Percentiles rank a stretch among this genome's conserved stretches.
These are phyloP conservation scores for Troides oblongomaculatus DNA, from an alignment of 2,888 invertebrate genomes.

Conservation along the genomic window DNA sequence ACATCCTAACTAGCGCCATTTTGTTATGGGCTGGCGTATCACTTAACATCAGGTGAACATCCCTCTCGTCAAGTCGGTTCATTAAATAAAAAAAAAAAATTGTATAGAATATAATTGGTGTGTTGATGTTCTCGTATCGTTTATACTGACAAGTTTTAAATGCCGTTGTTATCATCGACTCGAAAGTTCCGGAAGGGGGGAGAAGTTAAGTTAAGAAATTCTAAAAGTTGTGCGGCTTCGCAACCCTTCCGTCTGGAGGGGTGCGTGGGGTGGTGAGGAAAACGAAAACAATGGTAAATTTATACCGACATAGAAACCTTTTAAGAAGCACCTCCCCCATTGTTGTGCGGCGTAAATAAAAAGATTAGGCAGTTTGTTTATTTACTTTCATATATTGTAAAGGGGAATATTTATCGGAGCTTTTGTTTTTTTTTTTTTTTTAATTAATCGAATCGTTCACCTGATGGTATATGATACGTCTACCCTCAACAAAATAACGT, in stretches of 20 bases:
- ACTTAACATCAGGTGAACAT: too few species aligned
- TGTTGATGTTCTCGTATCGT: too few species aligned
- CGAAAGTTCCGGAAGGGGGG: slow-evolving; percentile 11
- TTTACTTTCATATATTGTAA: slow-evolving; percentile 4
- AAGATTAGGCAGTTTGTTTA: slow-evolving; percentile 47
- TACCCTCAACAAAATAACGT: too few species aligned
- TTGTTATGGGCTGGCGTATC: too few species aligned
- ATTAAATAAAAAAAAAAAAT: too few species aligned
- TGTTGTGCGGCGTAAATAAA: slow-evolving; percentile 48
- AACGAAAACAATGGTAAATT: slow-evolving; percentile 51
- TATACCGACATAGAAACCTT: slow-evolving; percentile 69
- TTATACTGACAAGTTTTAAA: too few species aligned
- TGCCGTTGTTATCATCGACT: background rate
- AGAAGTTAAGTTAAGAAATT: slow-evolving; percentile 10
- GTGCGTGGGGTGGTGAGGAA: slow-evolving; percentile 37
- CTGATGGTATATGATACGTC: too few species aligned
- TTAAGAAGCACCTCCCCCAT: slow-evolving; percentile 71
- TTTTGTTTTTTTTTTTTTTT: background rate
- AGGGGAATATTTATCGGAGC: slow-evolving; percentile 14
- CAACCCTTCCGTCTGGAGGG: slow-evolving; percentile 55
- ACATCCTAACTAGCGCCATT: too few species aligned
- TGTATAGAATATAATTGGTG: too few species aligned
- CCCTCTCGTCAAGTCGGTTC: too few species aligned
- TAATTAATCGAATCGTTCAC: too few species aligned
- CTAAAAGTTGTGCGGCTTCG: slow-evolving; percentile 61